phyloP scores from a whole-genome alignment of 23 tunicate species.

The Phallusia fumigata region DNA sequence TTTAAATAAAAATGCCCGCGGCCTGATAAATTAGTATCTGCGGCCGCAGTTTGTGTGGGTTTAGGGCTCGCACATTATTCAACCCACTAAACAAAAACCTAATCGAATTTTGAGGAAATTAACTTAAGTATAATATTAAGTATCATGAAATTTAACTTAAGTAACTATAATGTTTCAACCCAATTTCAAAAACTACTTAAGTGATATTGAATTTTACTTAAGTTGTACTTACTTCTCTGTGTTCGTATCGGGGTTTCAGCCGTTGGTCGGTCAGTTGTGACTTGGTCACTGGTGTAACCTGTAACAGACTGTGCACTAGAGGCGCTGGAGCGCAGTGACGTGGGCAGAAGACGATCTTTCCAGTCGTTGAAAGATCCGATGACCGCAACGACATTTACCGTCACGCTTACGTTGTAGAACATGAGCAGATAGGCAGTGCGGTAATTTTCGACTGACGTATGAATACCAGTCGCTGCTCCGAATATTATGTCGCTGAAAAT shows the following conservation, averaged over 20 bases:
- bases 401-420: neutral
- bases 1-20: too few species aligned
- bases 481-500: neutral
- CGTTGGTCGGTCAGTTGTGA: neutral
- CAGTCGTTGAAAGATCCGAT: constrained; percentile 1
- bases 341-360: neutral
- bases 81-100: too few species aligned
- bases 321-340: neutral
- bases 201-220: too few species aligned
- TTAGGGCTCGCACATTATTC: too few species aligned
- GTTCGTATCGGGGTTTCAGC: neutral
- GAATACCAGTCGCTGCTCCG: neutral
- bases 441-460: neutral
- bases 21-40: too few species aligned
- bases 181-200: too few species aligned
- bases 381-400: neutral
- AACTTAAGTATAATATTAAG: too few species aligned
- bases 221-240: neutral
- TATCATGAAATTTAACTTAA: too few species aligned
- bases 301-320: neutral
- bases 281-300: neutral
- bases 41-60: too few species aligned
- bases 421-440: neutral
- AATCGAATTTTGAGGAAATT: too few species aligned
- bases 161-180: too few species aligned